These are phyloP conservation scores for Ptychobarbus kaznakovi DNA, from an alignment of 2,797 vertebrate species.

Conservation along the genomic window DNA sequence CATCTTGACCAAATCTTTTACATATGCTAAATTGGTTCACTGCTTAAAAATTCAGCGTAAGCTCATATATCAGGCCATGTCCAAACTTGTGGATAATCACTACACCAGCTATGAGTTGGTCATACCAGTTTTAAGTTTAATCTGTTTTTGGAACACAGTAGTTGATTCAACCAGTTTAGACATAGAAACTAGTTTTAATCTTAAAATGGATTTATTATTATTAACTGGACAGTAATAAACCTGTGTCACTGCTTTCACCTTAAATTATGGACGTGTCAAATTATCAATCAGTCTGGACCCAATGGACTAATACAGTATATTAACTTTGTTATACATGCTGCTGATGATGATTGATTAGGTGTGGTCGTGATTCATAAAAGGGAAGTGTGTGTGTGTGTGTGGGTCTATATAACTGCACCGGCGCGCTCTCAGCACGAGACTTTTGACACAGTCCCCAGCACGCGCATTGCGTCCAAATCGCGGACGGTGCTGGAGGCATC, in stretches of 20 bases:
- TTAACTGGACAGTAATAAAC: background rate
- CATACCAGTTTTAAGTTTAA: background rate
- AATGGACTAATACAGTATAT: background rate
- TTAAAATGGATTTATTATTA: background rate
- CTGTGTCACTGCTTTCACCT: background rate
- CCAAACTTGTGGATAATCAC: background rate
- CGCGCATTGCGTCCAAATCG: constrained; percentile 20
- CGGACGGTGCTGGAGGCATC: background rate
- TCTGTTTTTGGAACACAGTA: background rate
- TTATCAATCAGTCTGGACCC: background rate
- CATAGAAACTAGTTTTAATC: background rate
- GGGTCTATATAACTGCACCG: constrained; percentile 52
- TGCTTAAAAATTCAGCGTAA: background rate
- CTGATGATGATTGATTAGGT: constrained; percentile 46
- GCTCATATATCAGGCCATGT: background rate
- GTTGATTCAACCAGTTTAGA: too few species aligned
- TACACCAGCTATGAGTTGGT: background rate
- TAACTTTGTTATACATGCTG: background rate
- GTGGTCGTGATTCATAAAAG: constrained; percentile 60
- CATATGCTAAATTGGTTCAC: background rate
- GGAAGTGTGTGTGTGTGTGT: constrained; percentile 33
- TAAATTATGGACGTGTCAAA: background rate
- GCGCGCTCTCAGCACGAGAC: constrained; percentile 13
- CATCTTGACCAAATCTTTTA: background rate
- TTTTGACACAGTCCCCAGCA: constrained; percentile 19